Conservation (phyloP, 2,888 invertebrate genomes). For the Erebia aethiops region DNA sequence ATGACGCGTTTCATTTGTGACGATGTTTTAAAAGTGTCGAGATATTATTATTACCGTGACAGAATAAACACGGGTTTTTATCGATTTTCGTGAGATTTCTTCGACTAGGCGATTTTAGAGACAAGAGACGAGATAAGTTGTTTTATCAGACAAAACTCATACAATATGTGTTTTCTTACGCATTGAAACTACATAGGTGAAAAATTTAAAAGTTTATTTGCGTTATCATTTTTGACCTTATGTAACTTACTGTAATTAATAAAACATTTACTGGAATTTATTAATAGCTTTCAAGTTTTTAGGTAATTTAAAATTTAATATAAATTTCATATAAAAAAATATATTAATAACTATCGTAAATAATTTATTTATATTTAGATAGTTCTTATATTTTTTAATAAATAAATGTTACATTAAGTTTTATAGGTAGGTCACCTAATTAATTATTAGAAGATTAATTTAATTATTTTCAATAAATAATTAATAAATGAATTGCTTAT, state of each 20-base stretch:
- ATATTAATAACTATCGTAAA: no score
- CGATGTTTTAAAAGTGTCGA: constrained; percentile 54
- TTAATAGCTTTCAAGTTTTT: background rate
- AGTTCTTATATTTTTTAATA: no score
- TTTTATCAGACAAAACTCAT: background rate
- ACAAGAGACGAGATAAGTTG: background rate
- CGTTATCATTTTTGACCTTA: background rate
- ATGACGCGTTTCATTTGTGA: constrained; percentile 79
- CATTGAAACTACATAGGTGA: background rate
- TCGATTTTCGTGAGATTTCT: background rate
- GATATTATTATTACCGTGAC: constrained; percentile 6
- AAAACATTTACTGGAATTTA: background rate
- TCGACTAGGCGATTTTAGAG: background rate
- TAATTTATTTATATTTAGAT: no score
- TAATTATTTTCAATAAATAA: no score
- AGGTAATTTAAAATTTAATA: no score
- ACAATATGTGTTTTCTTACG: background rate
- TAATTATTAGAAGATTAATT: no score
- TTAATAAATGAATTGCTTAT: no score
- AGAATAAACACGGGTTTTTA: constrained; percentile 9
- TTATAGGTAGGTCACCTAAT: no score
- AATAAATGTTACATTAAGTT: no score
- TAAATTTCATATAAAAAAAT: no score
- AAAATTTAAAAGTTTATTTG: no score
- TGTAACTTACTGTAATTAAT: no score